Percentiles rank a stretch among this genome's conserved stretches.
These are phyloP conservation scores for Taenioides sp. DNA, from an alignment of 2,797 vertebrate genomes.

Conservation along the genomic window DNA sequence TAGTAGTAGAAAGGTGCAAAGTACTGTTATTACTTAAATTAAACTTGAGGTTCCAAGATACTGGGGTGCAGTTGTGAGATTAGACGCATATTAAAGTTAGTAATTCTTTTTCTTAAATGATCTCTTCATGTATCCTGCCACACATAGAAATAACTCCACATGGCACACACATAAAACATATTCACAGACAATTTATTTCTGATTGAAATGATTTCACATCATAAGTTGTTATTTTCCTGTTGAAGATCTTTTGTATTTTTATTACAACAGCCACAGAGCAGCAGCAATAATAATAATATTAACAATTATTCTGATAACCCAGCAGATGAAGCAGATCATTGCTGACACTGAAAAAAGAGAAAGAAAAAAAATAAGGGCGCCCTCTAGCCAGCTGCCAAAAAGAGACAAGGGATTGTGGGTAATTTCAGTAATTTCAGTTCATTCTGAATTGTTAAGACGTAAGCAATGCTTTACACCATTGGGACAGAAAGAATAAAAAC, in stretches of 20 bases:
- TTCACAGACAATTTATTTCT: slow-evolving; percentile 96
- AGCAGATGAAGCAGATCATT: slow-evolving; percentile 88
- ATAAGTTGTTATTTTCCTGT: slow-evolving; percentile 79
- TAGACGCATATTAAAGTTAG: not conserved
- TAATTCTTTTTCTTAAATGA: not conserved
- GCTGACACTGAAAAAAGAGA: slow-evolving; percentile 69
- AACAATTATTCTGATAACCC: slow-evolving; percentile 67
- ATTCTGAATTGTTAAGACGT: slow-evolving; percentile 55
- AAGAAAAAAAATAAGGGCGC: slow-evolving; percentile 68
- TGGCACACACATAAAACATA: slow-evolving; percentile 81
- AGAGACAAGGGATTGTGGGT: slow-evolving; percentile 59
- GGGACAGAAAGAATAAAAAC: slow-evolving; percentile 45
- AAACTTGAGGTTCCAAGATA: not conserved
- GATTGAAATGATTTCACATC: slow-evolving; percentile 98
- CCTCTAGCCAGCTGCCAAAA: slow-evolving; percentile 64
- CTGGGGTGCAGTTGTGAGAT: not conserved
- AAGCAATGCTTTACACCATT: slow-evolving; percentile 49
- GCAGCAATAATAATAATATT: slow-evolving; percentile 72
- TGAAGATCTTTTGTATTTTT: slow-evolving; percentile 78
- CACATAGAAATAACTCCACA: slow-evolving; percentile 5
- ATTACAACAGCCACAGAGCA: slow-evolving; percentile 95
- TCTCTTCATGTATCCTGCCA: not conserved
- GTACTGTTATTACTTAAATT: not conserved
- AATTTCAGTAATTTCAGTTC: slow-evolving; percentile 61
- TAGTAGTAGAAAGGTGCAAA: no score